phyloP scores from a whole-genome alignment of 1,140 invertebrate species.

The Plodia interpunctella region DNA sequence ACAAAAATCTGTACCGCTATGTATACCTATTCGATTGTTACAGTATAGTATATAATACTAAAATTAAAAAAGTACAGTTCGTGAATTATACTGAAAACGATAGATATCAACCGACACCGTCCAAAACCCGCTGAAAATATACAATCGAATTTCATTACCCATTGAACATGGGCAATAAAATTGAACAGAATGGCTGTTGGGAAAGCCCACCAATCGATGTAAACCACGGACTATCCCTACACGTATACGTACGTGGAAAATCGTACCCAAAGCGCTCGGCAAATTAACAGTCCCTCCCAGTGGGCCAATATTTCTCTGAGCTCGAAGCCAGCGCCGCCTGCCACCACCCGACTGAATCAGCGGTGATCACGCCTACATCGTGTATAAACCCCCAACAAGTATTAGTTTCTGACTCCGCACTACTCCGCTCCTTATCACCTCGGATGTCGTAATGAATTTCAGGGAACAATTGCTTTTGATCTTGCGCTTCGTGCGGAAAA shows the following conservation, averaged over 20 bases:
- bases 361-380: constrained; percentile 72
- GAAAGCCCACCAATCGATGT: constrained; percentile 12
- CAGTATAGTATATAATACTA: no score
- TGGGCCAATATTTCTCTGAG: constrained; percentile 67
- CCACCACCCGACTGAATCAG: constrained; percentile 73
- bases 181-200: not conserved
- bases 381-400: constrained; percentile 58
- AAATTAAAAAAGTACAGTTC: not conserved
- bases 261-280: constrained; percentile 54
- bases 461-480: constrained; percentile 4
- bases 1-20: no score
- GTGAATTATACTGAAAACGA: not conserved
- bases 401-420: constrained; percentile 1
- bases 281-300: constrained; percentile 67
- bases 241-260: constrained; percentile 53
- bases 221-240: constrained; percentile 8
- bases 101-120: not conserved
- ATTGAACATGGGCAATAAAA: constrained; percentile 4
- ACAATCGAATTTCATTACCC: constrained; percentile 7
- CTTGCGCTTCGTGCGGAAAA: not conserved
- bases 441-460: constrained; percentile 2
- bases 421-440: constrained; percentile 6
- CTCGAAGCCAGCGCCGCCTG: constrained; percentile 65
- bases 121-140: not conserved
- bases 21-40: no score